A percentile compares a stretch with the other conserved stretches of the same genome.
Conservation (phyloP, 2,888 invertebrate species). For the Drosophila eohydei region DNA sequence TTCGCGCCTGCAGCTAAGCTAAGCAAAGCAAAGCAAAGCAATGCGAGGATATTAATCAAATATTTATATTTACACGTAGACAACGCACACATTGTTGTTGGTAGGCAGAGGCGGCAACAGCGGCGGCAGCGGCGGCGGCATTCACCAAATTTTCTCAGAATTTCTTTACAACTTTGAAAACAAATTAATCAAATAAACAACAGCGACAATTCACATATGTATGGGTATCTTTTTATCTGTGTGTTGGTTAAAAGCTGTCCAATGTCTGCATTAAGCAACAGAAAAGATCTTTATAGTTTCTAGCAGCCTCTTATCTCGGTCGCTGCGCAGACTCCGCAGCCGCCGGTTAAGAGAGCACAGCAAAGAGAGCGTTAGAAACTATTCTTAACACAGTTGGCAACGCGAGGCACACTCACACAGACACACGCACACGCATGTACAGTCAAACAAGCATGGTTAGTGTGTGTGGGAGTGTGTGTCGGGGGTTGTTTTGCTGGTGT, state of each 20-base stretch:
- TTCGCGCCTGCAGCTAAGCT: conserved; percentile 54
- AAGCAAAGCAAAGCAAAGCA: conserved; percentile 21
- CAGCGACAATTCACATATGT: conserved; percentile 58
- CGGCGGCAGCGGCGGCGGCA: conserved; percentile 1
- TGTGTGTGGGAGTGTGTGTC: conserved; percentile 3
- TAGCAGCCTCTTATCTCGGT: conserved; percentile 25
- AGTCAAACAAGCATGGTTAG: conserved; percentile 1
- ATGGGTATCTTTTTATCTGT: conserved; percentile 11
- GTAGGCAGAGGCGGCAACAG: neutral
- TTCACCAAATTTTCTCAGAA: conserved; percentile 67
- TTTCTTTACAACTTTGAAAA: conserved; percentile 68
- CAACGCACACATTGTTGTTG: conserved; percentile 40
- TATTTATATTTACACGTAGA: conserved; percentile 77
- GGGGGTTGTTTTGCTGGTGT: conserved; percentile 44
- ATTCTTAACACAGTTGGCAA: conserved; percentile 39
- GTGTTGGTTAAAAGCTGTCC: conserved; percentile 53
- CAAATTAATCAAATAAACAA: conserved; percentile 75
- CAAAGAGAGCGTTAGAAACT: conserved; percentile 24
- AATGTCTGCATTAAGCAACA: conserved; percentile 49
- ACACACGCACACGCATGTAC: neutral
- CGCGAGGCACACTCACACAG: conserved; percentile 19
- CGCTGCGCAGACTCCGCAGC: conserved; percentile 54
- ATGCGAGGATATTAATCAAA: conserved; percentile 76
- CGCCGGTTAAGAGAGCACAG: conserved; percentile 15
- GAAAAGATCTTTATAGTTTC: conserved; percentile 30